These are phyloP conservation scores for Clunio marinus DNA, from an alignment of 2,888 invertebrate species.

Conservation along the genomic window DNA sequence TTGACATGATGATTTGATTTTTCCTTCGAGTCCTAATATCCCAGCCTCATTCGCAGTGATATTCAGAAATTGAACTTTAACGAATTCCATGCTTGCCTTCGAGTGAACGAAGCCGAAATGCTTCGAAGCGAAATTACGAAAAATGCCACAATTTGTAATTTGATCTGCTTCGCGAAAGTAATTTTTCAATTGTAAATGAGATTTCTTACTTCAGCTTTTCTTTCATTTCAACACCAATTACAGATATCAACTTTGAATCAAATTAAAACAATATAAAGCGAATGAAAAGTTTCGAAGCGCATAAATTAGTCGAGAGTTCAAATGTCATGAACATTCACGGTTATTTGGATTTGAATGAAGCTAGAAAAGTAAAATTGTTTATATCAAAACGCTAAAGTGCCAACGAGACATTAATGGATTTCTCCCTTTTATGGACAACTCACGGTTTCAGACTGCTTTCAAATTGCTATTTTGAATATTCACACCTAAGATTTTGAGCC, in stretches of 20 bases:
- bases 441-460: slow-evolving; percentile 11
- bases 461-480: slow-evolving; percentile 29
- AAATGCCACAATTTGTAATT: slow-evolving; percentile 33
- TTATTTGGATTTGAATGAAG: background rate
- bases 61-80: slow-evolving; percentile 27
- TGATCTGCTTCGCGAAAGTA: slow-evolving; percentile 1
- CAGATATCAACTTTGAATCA: background rate
- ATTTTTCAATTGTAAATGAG: slow-evolving; percentile 10
- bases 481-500: slow-evolving; percentile 30
- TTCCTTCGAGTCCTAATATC: background rate
- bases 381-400: slow-evolving; percentile 21
- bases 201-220: background rate
- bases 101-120: background rate
- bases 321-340: background rate
- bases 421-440: slow-evolving; percentile 31
- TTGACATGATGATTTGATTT: slow-evolving; percentile 24
- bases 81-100: slow-evolving; percentile 16
- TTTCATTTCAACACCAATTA: slow-evolving; percentile 2
- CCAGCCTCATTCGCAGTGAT: background rate
- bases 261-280: background rate
- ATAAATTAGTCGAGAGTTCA: slow-evolving; percentile 6
- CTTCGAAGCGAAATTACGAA: background rate
- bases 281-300: background rate
- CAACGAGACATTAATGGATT: slow-evolving; percentile 31
- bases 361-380: background rate